Conservation (phyloP, 1,140 invertebrate genomes). For the Pissodes strobi region DNA sequence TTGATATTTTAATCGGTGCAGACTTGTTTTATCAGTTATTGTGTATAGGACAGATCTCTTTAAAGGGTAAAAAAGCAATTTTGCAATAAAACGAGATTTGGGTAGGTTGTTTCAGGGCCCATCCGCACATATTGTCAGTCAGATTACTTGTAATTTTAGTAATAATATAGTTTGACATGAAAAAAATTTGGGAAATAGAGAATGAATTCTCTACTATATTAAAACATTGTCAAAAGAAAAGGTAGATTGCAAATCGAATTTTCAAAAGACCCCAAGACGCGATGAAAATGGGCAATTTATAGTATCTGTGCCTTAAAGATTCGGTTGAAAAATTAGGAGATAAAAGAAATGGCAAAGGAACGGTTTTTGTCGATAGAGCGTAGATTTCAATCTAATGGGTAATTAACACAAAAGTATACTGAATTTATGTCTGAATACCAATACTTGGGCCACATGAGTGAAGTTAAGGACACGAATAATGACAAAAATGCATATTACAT, state of each 20-base stretch:
- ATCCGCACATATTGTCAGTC: not conserved
- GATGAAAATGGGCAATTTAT: constrained; percentile 29
- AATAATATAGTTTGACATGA: not conserved
- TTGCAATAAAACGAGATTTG: constrained; percentile 23
- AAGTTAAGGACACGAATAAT: not conserved
- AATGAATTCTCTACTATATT: not conserved
- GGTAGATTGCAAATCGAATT: constrained; percentile 26
- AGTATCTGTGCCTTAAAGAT: constrained; percentile 33
- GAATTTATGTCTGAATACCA: not conserved
- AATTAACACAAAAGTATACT: not conserved
- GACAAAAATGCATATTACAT: not conserved
- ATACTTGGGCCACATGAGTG: not conserved
- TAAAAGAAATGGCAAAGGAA: not conserved
- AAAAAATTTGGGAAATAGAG: constrained; percentile 31
- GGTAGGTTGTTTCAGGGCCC: constrained; percentile 17
- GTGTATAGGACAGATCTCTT: not conserved
- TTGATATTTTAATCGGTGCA: constrained; percentile 16
- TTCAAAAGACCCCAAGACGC: constrained; percentile 1
- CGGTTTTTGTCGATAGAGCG: constrained; percentile 15
- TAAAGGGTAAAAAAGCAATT: constrained; percentile 6
- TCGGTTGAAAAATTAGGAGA: constrained; percentile 34
- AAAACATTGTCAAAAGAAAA: constrained; percentile 3
- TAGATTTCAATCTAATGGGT: constrained; percentile 14
- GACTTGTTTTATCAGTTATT: constrained; percentile 15
- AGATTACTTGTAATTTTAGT: constrained; percentile 6